Evolutionary conservation across 2,888 invertebrate species (phyloP), one percentile per base, ranked within the genome.

Genomic region (Watsonalla cultraria): DNA sequence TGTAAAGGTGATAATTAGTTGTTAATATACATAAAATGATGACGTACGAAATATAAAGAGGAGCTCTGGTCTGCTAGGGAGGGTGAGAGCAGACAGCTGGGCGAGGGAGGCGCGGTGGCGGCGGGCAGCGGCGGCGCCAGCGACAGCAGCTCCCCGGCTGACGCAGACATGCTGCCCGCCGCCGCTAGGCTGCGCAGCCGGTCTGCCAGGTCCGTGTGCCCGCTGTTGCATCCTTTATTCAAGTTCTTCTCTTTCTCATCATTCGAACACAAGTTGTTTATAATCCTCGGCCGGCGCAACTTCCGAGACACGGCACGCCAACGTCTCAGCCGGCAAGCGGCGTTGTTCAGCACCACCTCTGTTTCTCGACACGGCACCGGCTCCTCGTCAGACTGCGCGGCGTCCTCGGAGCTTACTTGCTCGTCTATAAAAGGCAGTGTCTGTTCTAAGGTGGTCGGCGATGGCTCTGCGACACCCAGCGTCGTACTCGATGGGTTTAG

Each of bases 271-370:
- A 90, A 79, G 60, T 92, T 91, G 68, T 92, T 90, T 51, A 92
- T 91, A 45, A 80, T 92, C 64, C 82, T 76, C 61, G 78, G 92
- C 64, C 80, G 86, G 0, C 90, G 85, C 42, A 92, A 78, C 65
- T 91, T 90, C 49, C 92, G 79, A 13, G 92, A 87, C 5, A 91
- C 86, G 48, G 92, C 91, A 45, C 91, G 87, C 82, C 92, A 90
- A 49, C 90, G 75, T 59, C 89, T 83, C 68, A 92, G 75, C 53
- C 91, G 83, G 62, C 91, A 88, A 42, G 88, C 91, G 2, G 88
- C 89, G 62, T 86, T 90, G 67, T 85, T 87, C 45, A 85, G 66
- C 56, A 85, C 82, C 58, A 86, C 88, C 8, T 86, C 84, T 0
- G 89, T 82, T 35, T 83, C 89, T 11, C 78, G 81, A 51, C 61